These are phyloP conservation scores for Parazoanthus swiftii DNA, from an alignment of 92 coral and sea anemone genomes.

Conservation along the genomic window DNA sequence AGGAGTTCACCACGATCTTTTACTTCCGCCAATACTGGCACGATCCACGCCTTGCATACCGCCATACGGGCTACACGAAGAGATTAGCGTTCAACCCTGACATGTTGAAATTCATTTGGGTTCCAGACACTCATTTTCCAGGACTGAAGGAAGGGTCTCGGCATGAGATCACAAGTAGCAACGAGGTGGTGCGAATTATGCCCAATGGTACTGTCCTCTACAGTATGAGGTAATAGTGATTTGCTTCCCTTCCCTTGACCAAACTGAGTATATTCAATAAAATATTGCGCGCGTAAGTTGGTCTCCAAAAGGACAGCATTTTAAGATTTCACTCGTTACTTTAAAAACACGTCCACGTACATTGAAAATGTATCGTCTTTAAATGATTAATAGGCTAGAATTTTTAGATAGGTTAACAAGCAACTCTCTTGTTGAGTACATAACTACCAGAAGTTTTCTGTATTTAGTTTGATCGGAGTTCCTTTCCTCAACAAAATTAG, in stretches of 20 bases:
- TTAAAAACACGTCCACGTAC: no score
- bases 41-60: conserved; percentile 72
- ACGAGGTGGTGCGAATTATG: conserved; percentile 79
- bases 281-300: no score
- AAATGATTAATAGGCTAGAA: no score
- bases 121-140: conserved; percentile 89
- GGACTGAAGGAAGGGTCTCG: conserved; percentile 77
- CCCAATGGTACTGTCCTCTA: conserved; percentile 82
- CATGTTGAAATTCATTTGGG: conserved; percentile 83
- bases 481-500: no score
- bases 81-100: conserved; percentile 85
- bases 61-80: conserved; percentile 64
- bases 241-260: not conserved
- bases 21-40: conserved; percentile 93
- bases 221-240: conserved; percentile 75
- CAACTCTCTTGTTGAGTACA: no score
- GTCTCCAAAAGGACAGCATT: no score
- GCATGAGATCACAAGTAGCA: conserved; percentile 73
- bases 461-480: no score
- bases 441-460: no score
- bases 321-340: no score
- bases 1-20: conserved; percentile 91
- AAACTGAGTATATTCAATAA: no score
- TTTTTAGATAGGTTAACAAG: no score
- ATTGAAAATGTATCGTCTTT: no score